Evolutionary conservation across 2,113 vertebrate species (phyloP).

Genomic region (Miniopterus natalensis): DNA sequence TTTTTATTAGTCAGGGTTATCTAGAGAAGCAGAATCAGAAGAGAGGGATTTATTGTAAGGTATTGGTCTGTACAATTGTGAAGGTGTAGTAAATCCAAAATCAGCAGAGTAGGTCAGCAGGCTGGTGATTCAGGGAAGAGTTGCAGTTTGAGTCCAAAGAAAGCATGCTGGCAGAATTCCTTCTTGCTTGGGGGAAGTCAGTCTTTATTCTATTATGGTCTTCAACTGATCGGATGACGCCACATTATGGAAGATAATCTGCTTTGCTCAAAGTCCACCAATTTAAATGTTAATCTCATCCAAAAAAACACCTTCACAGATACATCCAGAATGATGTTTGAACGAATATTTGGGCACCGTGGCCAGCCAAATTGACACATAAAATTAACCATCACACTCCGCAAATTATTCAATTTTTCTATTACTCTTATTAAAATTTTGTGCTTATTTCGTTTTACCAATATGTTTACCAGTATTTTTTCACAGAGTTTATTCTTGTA

Average conservation of each 20-base stretch:
- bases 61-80: not conserved
- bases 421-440: not conserved
- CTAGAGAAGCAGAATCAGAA: not conserved
- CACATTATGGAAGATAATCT: not conserved
- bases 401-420: not conserved
- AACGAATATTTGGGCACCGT: not conserved
- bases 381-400: not conserved
- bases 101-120: not conserved
- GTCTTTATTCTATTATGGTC: not conserved
- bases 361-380: not conserved
- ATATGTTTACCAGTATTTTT: not conserved
- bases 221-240: not conserved
- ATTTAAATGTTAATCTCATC: conserved; percentile 24
- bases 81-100: not conserved
- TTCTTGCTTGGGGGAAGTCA: not conserved
- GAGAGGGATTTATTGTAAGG: conserved; percentile 7
- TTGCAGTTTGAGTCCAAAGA: not conserved
- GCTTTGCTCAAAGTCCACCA: not conserved
- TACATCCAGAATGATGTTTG: not conserved
- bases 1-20: not conserved
- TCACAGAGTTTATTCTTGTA: not conserved
- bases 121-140: not conserved
- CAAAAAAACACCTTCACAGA: not conserved
- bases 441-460: conserved; percentile 36
- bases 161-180: not conserved